These are phyloP conservation scores for Drosophila setosimentum DNA, from an alignment of 2,888 invertebrate genomes.

Conservation along the genomic window DNA sequence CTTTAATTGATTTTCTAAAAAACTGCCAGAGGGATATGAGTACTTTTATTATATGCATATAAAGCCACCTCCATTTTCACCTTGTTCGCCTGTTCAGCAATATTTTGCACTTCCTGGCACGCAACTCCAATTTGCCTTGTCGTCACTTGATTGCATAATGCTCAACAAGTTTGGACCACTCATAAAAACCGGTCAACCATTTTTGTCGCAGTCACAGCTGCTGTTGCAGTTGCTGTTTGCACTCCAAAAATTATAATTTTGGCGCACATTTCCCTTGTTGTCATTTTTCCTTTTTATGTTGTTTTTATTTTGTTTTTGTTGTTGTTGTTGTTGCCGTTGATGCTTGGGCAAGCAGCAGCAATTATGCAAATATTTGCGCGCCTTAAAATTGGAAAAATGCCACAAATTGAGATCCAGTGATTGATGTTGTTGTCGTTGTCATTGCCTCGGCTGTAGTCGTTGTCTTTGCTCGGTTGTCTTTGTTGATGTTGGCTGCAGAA, in stretches of 20 bases:
- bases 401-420: slow-evolving; percentile 70
- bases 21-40: background rate
- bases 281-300: slow-evolving; percentile 8
- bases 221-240: slow-evolving; percentile 39
- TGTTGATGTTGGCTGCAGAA: slow-evolving; percentile 22
- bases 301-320: background rate
- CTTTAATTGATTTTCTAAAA: background rate
- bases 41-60: slow-evolving; percentile 2
- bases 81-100: slow-evolving; percentile 25
- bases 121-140: slow-evolving; percentile 78
- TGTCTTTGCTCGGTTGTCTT: slow-evolving; percentile 17
- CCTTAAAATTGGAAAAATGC: slow-evolving; percentile 66
- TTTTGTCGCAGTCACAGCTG: slow-evolving; percentile 41
- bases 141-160: slow-evolving; percentile 77
- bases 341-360: slow-evolving; percentile 71
- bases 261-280: slow-evolving; percentile 62
- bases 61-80: slow-evolving; percentile 34
- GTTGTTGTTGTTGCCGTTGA: slow-evolving; percentile 23
- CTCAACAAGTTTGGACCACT: slow-evolving; percentile 55
- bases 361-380: slow-evolving; percentile 79
- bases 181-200: slow-evolving; percentile 56
- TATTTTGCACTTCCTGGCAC: slow-evolving; percentile 68
- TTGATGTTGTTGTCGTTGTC: slow-evolving; percentile 54
- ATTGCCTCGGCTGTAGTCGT: slow-evolving; percentile 10
- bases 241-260: slow-evolving; percentile 59